Evolutionary conservation across 1,140 invertebrate genomes (phyloP), one percentile per base, ranked within the genome.

Genomic region (Lepidurus apus): DNA sequence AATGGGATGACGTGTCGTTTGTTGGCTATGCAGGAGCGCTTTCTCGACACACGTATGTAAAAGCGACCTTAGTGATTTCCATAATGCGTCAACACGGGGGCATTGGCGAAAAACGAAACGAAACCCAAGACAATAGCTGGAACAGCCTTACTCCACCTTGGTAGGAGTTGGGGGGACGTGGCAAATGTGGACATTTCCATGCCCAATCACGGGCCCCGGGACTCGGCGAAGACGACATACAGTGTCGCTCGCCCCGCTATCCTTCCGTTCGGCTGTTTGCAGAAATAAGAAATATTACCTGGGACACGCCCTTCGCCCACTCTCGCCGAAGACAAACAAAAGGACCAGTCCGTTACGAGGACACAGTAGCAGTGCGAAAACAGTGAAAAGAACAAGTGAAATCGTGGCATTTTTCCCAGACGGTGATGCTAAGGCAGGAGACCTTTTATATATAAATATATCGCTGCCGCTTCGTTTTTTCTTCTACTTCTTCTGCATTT

Each of bases 31-130:
- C 13, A 21, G 53, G 53, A 65, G 53, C 17, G 53, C 6, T 21
- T 65, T n/a, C 3, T n/a, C 4, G 17, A 13, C 6, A 65, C 53
- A 65, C 53, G 17, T 17, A 65, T 65, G 53, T 65, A 65, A 65
- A 65, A 65, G 53, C 53, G 53, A 47, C 53, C 53, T 65, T 65
- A 65, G 53, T 65, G 53, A 65, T 65, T 65, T 65, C 53, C 53
- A 65, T 65, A 65, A 65, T 65, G 53, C 17, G 53, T 65, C 53
- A 65, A 65, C 53, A 65, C 13, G 53, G 53, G 6, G 13, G 21
- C 53, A 65, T n/a, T n/a, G 21, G 21, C 21, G 53, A 65, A 65
- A 65, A 47, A 34, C 34, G 45, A 9, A 65, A 9, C 17, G n/a
- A 65, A 65, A 9, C 3, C 17, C 17, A 65, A 65, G 53, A 65